Evolutionary conservation across 92 coral and sea anemone species (phyloP).

Genomic region (Umimayanthus chanpuru): DNA sequence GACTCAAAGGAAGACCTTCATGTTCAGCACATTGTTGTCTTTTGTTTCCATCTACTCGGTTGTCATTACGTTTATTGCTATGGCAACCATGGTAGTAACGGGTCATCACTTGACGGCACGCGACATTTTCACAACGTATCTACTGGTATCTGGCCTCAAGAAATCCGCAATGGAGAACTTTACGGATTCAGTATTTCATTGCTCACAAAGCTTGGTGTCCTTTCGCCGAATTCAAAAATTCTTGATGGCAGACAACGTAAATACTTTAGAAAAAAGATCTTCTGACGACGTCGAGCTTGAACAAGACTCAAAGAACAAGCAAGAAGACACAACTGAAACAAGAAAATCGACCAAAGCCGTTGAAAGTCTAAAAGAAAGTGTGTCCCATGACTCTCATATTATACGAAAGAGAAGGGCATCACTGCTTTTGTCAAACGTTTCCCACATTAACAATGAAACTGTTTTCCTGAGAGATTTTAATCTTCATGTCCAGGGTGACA

Average conservation of each 20-base stretch:
- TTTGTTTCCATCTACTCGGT: not conserved
- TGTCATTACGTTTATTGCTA: not conserved
- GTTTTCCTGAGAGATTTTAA: not conserved
- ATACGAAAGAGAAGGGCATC: not conserved
- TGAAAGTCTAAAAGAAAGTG: not conserved
- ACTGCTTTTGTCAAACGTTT: not conserved
- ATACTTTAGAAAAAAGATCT: not conserved
- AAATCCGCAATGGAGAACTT: not conserved
- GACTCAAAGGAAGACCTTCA: not conserved
- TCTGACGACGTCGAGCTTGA: not conserved
- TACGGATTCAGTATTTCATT: not conserved
- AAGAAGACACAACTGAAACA: not conserved
- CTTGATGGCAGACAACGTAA: not conserved
- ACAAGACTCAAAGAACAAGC: not conserved
- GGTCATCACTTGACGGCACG: not conserved
- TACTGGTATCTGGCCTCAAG: not conserved
- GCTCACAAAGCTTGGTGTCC: constrained; percentile 6
- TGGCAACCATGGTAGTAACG: not conserved
- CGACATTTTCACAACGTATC: not conserved
- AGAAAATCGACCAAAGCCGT: not conserved
- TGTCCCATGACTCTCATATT: not conserved
- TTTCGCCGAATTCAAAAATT: not conserved
- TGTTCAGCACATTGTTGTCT: not conserved
- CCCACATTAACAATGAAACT: not conserved
- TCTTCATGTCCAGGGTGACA: not conserved